Percentiles rank a stretch among this genome's conserved stretches.
These are phyloP conservation scores for Podilymbus podiceps DNA, from an alignment of 2,113 vertebrate genomes.

Conservation along the genomic window DNA sequence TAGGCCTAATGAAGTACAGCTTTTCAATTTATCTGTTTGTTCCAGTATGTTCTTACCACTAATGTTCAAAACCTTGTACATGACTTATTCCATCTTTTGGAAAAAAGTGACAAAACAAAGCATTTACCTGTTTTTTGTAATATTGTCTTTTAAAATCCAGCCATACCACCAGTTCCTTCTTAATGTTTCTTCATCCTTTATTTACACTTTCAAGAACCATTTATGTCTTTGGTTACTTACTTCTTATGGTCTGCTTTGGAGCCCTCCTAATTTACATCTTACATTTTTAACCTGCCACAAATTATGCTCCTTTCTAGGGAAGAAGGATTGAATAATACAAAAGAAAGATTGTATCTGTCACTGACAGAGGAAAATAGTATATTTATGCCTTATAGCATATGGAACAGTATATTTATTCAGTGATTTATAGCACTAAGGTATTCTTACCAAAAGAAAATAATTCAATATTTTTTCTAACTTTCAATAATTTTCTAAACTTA, in stretches of 20 bases:
- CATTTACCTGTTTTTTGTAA: not conserved
- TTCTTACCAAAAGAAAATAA: not conserved
- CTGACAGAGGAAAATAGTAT: not conserved
- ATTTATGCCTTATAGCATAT: not conserved
- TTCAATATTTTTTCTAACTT: not conserved
- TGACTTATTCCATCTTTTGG: not conserved
- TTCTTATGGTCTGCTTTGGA: not conserved
- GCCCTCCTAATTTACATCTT: slow-evolving; percentile 19
- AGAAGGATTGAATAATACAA: slow-evolving; percentile 37
- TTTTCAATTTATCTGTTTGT: slow-evolving; percentile 18
- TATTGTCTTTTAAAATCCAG: not conserved
- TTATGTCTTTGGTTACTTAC: not conserved
- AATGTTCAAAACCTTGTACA: not conserved
- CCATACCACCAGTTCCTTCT: not conserved
- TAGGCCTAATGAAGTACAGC: not conserved
- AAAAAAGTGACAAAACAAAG: not conserved
- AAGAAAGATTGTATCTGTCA: slow-evolving; percentile 28
- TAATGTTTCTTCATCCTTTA: not conserved
- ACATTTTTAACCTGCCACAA: slow-evolving; percentile 37
- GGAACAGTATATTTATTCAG: slow-evolving; percentile 3
- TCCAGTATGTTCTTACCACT: not conserved
- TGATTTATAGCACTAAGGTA: not conserved
- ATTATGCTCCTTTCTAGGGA: not conserved
- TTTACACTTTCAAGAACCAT: not conserved
- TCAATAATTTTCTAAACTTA: not conserved